Evolutionary conservation across 2,888 invertebrate genomes (phyloP).

Genomic region (Epinotia bilunana): DNA sequence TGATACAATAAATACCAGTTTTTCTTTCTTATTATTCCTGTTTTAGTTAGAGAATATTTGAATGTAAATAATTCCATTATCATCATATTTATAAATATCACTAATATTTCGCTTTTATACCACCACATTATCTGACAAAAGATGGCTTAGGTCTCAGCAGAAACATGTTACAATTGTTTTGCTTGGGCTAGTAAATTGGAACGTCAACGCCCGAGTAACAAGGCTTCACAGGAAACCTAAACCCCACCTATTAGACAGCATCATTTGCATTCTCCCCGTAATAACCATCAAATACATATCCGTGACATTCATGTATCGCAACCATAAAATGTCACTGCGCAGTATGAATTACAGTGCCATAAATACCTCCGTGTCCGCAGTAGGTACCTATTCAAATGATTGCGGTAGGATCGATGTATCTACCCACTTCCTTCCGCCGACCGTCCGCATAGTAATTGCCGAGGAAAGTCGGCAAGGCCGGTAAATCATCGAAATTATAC

Average conservation of each 20-base stretch:
- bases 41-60: no score
- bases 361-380: slow-evolving; percentile 74
- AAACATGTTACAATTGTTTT: not conserved
- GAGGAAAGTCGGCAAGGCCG: slow-evolving; percentile 67
- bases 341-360: slow-evolving; percentile 77
- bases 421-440: slow-evolving; percentile 79
- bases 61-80: no score
- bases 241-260: slow-evolving; percentile 52
- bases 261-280: slow-evolving; percentile 67
- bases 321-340: slow-evolving; percentile 75
- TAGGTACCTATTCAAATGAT: slow-evolving; percentile 78
- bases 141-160: not conserved
- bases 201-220: slow-evolving; percentile 1
- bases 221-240: slow-evolving; percentile 21
- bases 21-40: no score
- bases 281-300: slow-evolving; percentile 63
- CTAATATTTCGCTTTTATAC: no score
- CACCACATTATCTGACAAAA: no score
- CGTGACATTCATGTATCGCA: slow-evolving; percentile 58
- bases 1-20: no score
- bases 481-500: slow-evolving; percentile 83
- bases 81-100: no score
- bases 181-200: not conserved
- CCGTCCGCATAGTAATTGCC: slow-evolving; percentile 80
- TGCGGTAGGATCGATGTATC: slow-evolving; percentile 76